These are phyloP conservation scores for Drosophila orena DNA, from an alignment of 1,140 invertebrate genomes.

Conservation along the genomic window DNA sequence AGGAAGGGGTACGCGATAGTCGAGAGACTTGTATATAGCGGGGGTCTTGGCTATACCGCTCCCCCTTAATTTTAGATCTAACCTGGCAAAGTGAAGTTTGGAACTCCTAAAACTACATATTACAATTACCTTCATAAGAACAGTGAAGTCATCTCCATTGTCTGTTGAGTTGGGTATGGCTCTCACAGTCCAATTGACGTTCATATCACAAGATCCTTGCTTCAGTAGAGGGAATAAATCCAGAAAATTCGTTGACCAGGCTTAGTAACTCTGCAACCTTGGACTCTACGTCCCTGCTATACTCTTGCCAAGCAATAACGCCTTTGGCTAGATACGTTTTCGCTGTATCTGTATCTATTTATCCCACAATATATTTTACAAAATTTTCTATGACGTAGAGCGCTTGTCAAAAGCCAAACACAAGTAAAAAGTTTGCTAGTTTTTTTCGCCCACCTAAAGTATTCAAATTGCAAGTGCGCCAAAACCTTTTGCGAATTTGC, in stretches of 20 bases:
- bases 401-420: conserved; percentile 62
- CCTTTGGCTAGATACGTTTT: conserved; percentile 7
- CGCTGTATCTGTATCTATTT: conserved; percentile 16
- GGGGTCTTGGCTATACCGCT: too few species aligned
- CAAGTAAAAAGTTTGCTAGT: conserved; percentile 34
- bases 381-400: conserved; percentile 64
- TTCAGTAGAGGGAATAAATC: background rate
- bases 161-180: background rate
- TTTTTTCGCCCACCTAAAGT: conserved; percentile 19
- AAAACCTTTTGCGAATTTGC: conserved; percentile 65
- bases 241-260: background rate
- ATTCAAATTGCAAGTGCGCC: conserved; percentile 65
- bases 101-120: too few species aligned
- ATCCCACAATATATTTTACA: conserved; percentile 43
- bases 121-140: conserved; percentile 20
- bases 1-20: too few species aligned
- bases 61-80: background rate
- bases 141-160: background rate
- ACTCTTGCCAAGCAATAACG: background rate
- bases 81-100: background rate
- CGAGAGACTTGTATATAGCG: too few species aligned
- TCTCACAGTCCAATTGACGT: background rate
- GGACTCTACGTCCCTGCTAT: conserved; percentile 17
- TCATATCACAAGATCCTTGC: conserved; percentile 2
- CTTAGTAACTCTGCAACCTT: conserved; percentile 14